Percentiles rank a stretch among this genome's conserved stretches.
Evolutionary conservation across 2,888 invertebrate genomes (phyloP).

Genomic region (Drosophila acutilabella): DNA sequence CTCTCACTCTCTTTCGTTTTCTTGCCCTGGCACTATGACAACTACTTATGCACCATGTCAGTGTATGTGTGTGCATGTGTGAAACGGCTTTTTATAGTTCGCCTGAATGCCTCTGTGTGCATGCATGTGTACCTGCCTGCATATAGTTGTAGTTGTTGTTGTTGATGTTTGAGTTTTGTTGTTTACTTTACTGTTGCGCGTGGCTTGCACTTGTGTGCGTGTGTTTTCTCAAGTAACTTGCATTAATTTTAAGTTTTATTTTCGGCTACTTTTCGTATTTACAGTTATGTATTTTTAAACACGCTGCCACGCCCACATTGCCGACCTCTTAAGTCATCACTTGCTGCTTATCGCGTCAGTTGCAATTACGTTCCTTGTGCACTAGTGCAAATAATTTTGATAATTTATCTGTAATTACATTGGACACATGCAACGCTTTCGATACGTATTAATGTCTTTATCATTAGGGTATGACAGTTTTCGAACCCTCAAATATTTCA

Average conservation of each 20-base stretch:
- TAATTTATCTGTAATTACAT: not conserved
- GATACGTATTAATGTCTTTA: not conserved
- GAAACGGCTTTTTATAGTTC: slow-evolving; percentile 58
- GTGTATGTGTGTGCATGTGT: slow-evolving; percentile 15
- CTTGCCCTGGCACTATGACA: slow-evolving; percentile 47
- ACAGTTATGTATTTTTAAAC: slow-evolving; percentile 53
- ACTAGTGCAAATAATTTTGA: not conserved
- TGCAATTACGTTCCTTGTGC: not conserved
- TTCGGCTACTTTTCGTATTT: slow-evolving; percentile 43
- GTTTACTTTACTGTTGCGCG: slow-evolving; percentile 69
- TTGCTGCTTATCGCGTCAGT: slow-evolving; percentile 1
- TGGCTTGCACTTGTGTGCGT: slow-evolving; percentile 47
- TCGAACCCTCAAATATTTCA: not conserved
- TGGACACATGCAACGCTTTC: not conserved
- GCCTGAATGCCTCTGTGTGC: slow-evolving; percentile 19
- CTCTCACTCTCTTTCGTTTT: slow-evolving; percentile 3
- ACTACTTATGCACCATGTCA: slow-evolving; percentile 3
- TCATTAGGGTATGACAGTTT: not conserved
- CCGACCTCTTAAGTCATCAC: slow-evolving; percentile 40
- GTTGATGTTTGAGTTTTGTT: slow-evolving; percentile 45
- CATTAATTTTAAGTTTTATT: slow-evolving; percentile 50
- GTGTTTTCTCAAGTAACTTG: slow-evolving; percentile 42
- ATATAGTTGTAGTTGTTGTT: slow-evolving; percentile 3
- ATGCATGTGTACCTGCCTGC: not conserved
- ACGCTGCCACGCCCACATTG: slow-evolving; percentile 45